Evolutionary conservation across 1,140 invertebrate species (phyloP).

Genomic region (Thaumatotibia leucotreta): DNA sequence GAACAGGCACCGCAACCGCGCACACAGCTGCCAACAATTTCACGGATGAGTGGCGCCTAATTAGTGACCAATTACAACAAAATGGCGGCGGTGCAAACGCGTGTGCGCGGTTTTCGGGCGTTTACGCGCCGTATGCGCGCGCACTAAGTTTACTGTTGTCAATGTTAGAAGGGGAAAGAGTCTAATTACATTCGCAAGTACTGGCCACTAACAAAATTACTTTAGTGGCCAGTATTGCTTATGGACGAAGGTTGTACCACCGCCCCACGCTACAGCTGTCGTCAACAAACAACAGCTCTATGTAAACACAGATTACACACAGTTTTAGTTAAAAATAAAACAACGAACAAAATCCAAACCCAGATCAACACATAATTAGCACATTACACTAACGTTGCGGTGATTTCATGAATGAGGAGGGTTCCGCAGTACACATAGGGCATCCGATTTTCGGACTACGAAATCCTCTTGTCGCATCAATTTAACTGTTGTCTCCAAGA

Average conservation of each 20-base stretch:
- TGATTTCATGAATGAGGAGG: conserved; percentile 55
- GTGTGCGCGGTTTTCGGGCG: conserved; percentile 3
- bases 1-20: conserved; percentile 5
- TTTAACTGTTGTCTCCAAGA: conserved; percentile 38
- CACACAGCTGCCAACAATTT: conserved; percentile 12
- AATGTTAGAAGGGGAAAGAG: conserved; percentile 14
- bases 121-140: conserved; percentile 17
- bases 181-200: conserved; percentile 4
- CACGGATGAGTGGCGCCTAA: conserved; percentile 5
- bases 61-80: conserved; percentile 11
- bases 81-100: not conserved
- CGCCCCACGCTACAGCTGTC: conserved; percentile 48
- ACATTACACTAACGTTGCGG: conserved; percentile 68
- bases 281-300: conserved; percentile 64
- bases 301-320: conserved; percentile 72
- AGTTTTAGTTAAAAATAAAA: conserved; percentile 71
- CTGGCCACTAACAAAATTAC: not conserved
- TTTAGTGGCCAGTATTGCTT: not conserved
- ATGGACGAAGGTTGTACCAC: conserved; percentile 25
- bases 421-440: conserved; percentile 53
- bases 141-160: conserved; percentile 20
- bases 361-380: conserved; percentile 75
- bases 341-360: conserved; percentile 74
- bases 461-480: conserved; percentile 51
- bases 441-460: conserved; percentile 43